Conservation (phyloP, 1,140 invertebrate species). For the Drosophila leontia region DNA sequence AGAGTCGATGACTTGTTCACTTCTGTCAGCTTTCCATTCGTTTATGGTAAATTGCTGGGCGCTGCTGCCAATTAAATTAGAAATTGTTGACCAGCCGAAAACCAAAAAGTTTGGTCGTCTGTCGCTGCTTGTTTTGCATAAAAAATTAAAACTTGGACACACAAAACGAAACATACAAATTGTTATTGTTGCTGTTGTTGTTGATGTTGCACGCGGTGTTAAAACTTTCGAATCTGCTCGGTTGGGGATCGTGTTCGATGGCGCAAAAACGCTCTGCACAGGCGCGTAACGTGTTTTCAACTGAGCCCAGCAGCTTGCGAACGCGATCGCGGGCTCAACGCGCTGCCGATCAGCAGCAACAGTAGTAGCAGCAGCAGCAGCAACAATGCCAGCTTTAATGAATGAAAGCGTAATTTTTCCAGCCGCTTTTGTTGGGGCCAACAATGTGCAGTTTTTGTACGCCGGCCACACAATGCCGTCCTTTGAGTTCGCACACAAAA, state of each 20-base stretch:
- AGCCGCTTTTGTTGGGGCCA: constrained; percentile 54
- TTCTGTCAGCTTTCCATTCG: constrained; percentile 75
- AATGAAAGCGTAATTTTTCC: constrained; percentile 76
- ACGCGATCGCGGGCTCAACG: constrained; percentile 57
- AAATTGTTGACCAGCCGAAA: constrained; percentile 75
- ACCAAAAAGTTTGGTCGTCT: constrained; percentile 22
- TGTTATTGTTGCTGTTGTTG: constrained; percentile 33
- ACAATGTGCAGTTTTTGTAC: constrained; percentile 73
- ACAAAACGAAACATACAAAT: constrained; percentile 59
- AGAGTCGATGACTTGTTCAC: constrained; percentile 36
- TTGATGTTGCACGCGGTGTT: constrained; percentile 51
- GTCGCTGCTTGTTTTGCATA: constrained; percentile 71
- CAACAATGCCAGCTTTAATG: constrained; percentile 73
- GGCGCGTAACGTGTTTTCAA: constrained; percentile 78
- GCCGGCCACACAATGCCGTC: constrained; percentile 60
- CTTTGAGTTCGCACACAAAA: constrained; percentile 69
- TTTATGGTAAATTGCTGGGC: constrained; percentile 72
- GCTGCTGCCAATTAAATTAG: constrained; percentile 75
- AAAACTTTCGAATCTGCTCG: constrained; percentile 67
- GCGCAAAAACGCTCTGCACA: constrained; percentile 74
- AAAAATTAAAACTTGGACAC: constrained; percentile 68
- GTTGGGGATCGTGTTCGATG: constrained; percentile 25
- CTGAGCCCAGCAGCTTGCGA: constrained; percentile 54
- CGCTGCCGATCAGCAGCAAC: constrained; percentile 20
- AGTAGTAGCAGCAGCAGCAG: constrained; percentile 25